These are phyloP conservation scores for Cuniculus paca DNA, from an alignment of 2,797 vertebrate genomes.

Conservation along the genomic window DNA sequence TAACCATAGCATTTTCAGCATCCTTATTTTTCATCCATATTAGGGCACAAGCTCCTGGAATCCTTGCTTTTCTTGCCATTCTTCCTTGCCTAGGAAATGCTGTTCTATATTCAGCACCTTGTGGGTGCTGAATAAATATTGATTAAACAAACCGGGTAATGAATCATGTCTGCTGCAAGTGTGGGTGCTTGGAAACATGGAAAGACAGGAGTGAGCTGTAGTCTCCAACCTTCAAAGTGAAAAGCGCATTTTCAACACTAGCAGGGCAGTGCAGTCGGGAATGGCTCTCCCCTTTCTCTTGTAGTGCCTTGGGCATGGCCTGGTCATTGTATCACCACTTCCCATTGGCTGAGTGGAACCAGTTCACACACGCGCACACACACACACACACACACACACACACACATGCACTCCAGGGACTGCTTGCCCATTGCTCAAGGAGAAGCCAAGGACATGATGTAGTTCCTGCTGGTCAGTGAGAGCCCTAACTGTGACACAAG, in stretches of 20 bases:
- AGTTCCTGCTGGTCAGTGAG: not conserved
- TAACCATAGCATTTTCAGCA: not conserved
- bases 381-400: no score
- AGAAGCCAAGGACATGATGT: not conserved
- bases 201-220: conserved; percentile 3
- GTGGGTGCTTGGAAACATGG: conserved; percentile 1
- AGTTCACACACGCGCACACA: no score
- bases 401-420: not conserved
- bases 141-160: conserved; percentile 75
- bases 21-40: conserved; percentile 7
- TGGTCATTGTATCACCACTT: not conserved
- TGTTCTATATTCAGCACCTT: conserved; percentile 68
- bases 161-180: conserved; percentile 59
- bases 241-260: not conserved
- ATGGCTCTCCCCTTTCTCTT: no score
- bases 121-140: conserved; percentile 79
- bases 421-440: not conserved
- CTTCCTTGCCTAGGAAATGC: conserved; percentile 55
- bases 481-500: not conserved
- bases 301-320: not conserved
- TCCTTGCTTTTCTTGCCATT: conserved; percentile 55
- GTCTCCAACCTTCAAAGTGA: not conserved
- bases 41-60: not conserved
- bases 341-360: not conserved
- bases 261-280: not conserved